Percentiles rank a stretch among this genome's conserved stretches.
These are phyloP conservation scores for Eustalomyia histrio DNA, from an alignment of 2,888 invertebrate species.

Conservation along the genomic window DNA sequence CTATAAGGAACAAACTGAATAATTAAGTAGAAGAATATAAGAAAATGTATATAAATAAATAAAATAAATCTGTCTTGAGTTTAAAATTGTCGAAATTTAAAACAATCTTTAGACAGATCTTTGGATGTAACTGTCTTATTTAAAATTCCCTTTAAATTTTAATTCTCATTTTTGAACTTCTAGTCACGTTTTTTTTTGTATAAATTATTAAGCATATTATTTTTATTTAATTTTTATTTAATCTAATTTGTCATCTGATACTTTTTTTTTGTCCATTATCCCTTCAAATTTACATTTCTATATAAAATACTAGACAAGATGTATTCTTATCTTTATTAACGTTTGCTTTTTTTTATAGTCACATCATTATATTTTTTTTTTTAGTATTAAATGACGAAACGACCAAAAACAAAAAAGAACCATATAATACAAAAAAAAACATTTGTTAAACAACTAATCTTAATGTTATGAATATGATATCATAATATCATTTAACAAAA, in stretches of 20 bases:
- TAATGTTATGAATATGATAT: slow-evolving; percentile 24
- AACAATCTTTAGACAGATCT: neutral
- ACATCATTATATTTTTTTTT: neutral
- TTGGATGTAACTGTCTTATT: too few relatives aligned
- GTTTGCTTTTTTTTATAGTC: neutral
- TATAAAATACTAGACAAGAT: neutral
- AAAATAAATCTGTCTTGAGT: too few relatives aligned
- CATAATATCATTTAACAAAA: neutral
- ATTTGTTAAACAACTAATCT: slow-evolving; percentile 45
- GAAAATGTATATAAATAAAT: too few relatives aligned
- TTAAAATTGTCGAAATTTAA: too few relatives aligned
- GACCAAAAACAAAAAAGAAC: neutral
- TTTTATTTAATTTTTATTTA: neutral
- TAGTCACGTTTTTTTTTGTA: too few relatives aligned
- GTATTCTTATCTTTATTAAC: neutral
- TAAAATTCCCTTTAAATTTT: too few relatives aligned
- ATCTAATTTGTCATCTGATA: neutral
- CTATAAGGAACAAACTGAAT: too few relatives aligned
- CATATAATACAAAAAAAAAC: slow-evolving; percentile 5
- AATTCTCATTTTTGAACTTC: neutral
- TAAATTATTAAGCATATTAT: neutral
- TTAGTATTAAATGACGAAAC: slow-evolving; percentile 35
- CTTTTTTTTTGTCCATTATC: neutral
- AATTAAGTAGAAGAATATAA: too few relatives aligned
- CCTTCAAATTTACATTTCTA: too few relatives aligned